Percentiles rank a stretch among this genome's conserved stretches.
Evolutionary conservation across 35 echinoderm and acorn worm genomes (phyloP).

Genomic region (Eucidaris tribuloides): DNA sequence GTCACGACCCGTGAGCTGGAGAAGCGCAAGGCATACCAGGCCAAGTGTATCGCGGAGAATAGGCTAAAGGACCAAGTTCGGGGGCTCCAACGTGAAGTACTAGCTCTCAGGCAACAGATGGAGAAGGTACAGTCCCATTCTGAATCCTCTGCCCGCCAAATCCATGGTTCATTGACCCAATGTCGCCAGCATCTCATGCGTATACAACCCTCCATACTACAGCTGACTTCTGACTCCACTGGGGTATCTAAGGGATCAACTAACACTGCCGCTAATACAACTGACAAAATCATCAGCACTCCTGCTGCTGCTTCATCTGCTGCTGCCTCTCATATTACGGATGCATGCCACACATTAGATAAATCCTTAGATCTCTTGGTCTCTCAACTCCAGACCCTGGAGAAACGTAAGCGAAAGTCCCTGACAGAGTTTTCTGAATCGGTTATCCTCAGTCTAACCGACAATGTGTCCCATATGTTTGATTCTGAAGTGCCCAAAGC

Average conservation of each 20-base stretch:
- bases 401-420: constrained; percentile 39
- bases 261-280: constrained; percentile 45
- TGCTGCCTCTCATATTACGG: constrained; percentile 26
- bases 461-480: neutral
- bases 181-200: constrained; percentile 39
- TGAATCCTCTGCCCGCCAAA: constrained; percentile 39
- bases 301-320: constrained; percentile 25
- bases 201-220: constrained; percentile 23
- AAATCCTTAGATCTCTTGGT: constrained; percentile 21
- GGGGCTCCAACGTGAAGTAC: constrained; percentile 61
- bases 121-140: constrained; percentile 70
- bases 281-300: constrained; percentile 33
- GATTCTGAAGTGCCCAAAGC: constrained; percentile 22
- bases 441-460: constrained; percentile 4
- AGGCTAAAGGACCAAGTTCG: constrained; percentile 70
- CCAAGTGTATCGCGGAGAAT: constrained; percentile 73
- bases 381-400: constrained; percentile 28
- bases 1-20: constrained; percentile 87
- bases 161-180: constrained; percentile 24
- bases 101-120: constrained; percentile 54
- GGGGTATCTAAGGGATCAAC: constrained; percentile 35
- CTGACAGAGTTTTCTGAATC: constrained; percentile 17
- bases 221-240: neutral
- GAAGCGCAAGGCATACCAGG: constrained; percentile 86
- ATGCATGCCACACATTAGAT: constrained; percentile 64